Conservation (phyloP, 2,797 vertebrate species). For the Varecia variegata region DNA sequence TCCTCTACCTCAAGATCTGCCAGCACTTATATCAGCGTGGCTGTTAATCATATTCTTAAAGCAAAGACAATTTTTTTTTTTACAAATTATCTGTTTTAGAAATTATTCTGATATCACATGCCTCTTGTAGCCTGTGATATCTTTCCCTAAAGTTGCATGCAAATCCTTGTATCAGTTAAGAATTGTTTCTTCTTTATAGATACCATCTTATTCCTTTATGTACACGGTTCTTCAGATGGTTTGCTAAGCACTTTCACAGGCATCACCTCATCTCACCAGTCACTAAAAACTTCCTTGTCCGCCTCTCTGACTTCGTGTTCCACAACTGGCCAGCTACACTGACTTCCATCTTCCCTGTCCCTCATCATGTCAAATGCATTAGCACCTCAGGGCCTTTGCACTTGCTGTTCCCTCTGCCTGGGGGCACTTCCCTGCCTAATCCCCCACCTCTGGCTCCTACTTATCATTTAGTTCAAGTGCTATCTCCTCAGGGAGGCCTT, state of each 20-base stretch:
- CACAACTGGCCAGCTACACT: accelerated
- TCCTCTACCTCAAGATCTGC: neutral
- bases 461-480: neutral
- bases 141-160: neutral
- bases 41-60: neutral
- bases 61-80: neutral
- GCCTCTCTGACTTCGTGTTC: neutral
- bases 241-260: neutral
- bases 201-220: neutral
- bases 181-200: neutral
- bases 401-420: neutral
- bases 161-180: neutral
- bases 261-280: neutral
- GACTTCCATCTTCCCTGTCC: neutral
- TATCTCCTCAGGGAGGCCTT: neutral
- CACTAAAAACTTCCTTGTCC: neutral
- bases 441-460: neutral
- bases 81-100: neutral
- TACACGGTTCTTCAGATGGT: neutral
- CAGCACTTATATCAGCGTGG: neutral
- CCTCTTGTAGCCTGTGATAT: neutral
- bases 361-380: neutral
- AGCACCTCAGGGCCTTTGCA: neutral
- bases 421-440: neutral
- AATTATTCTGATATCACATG: neutral